Percentiles rank a stretch among this genome's conserved stretches.
Conservation (phyloP, 1,140 invertebrate species). For the Plodia interpunctella region DNA sequence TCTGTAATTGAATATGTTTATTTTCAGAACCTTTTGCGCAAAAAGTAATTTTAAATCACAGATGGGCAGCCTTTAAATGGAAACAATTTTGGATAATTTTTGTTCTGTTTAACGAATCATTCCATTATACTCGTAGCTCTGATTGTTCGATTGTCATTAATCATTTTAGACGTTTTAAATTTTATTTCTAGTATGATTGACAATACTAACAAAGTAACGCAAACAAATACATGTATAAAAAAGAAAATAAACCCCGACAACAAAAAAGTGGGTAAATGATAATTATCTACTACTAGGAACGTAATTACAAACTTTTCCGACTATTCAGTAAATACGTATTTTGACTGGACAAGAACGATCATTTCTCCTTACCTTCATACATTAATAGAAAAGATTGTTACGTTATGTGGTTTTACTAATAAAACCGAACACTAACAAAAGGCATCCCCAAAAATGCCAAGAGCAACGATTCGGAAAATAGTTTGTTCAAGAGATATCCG, state of each 20-base stretch:
- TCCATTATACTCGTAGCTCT: neutral
- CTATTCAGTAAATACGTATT: no score
- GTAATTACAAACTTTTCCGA: no score
- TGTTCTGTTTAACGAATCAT: neutral
- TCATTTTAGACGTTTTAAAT: no score
- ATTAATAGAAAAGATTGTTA: neutral
- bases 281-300: no score
- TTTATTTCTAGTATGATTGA: no score
- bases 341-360: no score
- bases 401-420: neutral
- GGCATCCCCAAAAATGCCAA: conserved; percentile 20
- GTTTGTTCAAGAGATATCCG: neutral
- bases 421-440: neutral
- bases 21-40: neutral
- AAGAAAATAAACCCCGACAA: no score
- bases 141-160: no score
- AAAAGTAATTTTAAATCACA: conserved; percentile 3
- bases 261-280: no score
- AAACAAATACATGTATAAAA: no score
- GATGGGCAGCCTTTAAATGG: neutral
- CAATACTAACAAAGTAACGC: no score
- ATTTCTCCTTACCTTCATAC: no score
- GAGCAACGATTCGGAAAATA: conserved; percentile 21
- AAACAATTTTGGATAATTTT: neutral
- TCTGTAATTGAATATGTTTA: conserved; percentile 1